Evolutionary conservation across 2,888 invertebrate genomes (phyloP).

Genomic region (Chymomyza caudatula): DNA sequence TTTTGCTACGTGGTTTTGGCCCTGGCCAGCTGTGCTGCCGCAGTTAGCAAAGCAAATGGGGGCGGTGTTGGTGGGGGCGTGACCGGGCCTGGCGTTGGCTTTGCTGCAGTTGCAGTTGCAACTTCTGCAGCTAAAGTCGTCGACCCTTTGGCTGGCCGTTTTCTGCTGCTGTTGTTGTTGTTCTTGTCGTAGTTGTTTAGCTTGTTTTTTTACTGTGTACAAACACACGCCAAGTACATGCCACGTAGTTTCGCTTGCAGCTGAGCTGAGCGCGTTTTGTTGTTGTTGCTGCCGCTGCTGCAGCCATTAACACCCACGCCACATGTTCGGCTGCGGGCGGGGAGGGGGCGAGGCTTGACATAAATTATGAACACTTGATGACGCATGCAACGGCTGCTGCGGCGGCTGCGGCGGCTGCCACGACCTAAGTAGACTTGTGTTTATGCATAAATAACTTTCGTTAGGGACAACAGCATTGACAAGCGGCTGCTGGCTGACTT

Average conservation of each 20-base stretch:
- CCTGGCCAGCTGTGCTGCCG: constrained; percentile 61
- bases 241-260: not conserved
- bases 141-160: constrained; percentile 58
- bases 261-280: constrained; percentile 5
- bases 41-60: not conserved
- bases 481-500: constrained; percentile 30
- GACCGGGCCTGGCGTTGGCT: not conserved
- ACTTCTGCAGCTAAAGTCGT: constrained; percentile 48
- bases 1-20: constrained; percentile 26
- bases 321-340: constrained; percentile 20
- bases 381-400: constrained; percentile 58
- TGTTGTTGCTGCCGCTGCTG: constrained; percentile 8
- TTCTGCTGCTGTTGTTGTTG: constrained; percentile 37
- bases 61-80: constrained; percentile 37
- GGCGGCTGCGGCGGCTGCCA: constrained; percentile 1
- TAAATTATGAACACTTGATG: constrained; percentile 72
- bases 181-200: constrained; percentile 53
- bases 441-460: constrained; percentile 74
- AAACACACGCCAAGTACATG: constrained; percentile 33
- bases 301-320: constrained; percentile 67
- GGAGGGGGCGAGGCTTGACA: constrained; percentile 54
- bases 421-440: constrained; percentile 68
- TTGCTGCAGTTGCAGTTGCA: not conserved
- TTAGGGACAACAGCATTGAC: constrained; percentile 41
- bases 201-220: constrained; percentile 53